phyloP scores from a whole-genome alignment of 2,113 vertebrate genomes.

The Rattus norvegicus region DNA sequence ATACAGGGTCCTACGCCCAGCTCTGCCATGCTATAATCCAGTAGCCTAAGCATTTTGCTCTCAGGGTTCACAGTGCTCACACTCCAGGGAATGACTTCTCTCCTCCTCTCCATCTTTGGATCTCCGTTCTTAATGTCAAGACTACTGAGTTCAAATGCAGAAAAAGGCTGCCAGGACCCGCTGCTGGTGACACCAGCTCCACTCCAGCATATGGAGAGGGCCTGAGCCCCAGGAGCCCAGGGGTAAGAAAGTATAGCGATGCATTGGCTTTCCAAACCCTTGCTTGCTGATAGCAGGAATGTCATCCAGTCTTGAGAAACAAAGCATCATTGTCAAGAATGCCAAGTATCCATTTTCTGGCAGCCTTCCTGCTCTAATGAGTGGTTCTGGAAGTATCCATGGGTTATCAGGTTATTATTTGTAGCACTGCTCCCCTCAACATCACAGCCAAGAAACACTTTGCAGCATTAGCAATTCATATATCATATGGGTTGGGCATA shows the following conservation, averaged over 20 bases:
- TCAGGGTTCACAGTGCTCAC: background rate
- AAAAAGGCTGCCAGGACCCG: background rate
- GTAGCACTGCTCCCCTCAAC: background rate
- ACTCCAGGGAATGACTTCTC: background rate
- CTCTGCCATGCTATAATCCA: background rate
- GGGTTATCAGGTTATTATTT: background rate
- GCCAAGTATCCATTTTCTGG: slow-evolving; percentile 44
- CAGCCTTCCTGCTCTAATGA: slow-evolving; percentile 46
- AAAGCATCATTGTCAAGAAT: slow-evolving; percentile 45
- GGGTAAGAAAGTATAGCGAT: slow-evolving; percentile 21
- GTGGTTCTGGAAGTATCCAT: background rate
- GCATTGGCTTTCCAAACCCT: slow-evolving; percentile 58
- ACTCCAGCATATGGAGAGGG: background rate
- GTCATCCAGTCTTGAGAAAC: slow-evolving; percentile 56
- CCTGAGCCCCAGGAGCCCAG: background rate
- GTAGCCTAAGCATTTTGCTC: background rate
- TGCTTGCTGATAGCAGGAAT: slow-evolving; percentile 41
- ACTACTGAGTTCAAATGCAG: background rate
- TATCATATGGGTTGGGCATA: background rate
- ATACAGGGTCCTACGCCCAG: background rate
- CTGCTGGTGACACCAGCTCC: background rate
- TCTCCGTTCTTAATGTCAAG: slow-evolving; percentile 7
- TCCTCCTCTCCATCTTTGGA: background rate
- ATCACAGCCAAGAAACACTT: slow-evolving; percentile 7
- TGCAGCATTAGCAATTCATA: background rate